Evolutionary conservation across 2,888 invertebrate species (phyloP), one percentile per base, ranked within the genome.

Genomic region (Erebia epiphron): DNA sequence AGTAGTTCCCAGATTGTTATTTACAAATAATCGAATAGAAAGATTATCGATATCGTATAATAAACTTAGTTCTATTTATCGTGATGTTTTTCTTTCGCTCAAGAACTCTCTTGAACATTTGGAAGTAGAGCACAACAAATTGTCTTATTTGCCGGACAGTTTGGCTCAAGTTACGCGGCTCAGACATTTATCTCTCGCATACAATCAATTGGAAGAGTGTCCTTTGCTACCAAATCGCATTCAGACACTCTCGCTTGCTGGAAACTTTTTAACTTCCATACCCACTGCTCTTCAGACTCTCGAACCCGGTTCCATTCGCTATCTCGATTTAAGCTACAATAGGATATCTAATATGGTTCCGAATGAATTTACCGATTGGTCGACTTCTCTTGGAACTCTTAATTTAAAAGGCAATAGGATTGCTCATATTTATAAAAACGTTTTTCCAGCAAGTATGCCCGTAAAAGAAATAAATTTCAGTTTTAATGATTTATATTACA

Each of bases 391-490:
- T 68, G 96, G 96, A 83, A 98, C 97, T 77, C 94, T 98, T 74
- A 94, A 98, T 78, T 92, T 98, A 79, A 95, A 97, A 75, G 98
- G 98, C 89, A 98, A 98, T 86, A 95, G 96, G 85, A 95, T 98
- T 77, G 96, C 96, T 50, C 95, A 95, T 85, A 92, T 96, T 78
- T 95, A 95, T 82, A 94, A 95, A 76, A 95, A 95, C 80, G 95
- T 96, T 76, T 97, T 98, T 86, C 94, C 95, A 72, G 95, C 96
- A 56, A 94, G 97, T 67, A 95, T 95, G 75, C 95, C 96, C 77
- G 94, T 99, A 77, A 96, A 96, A 81, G 98, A 98, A 89, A 95
- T 99, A 76, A 97, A 97, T 89, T 92, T 99, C 76, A 98, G 98
- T 84, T 98, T 98, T 89, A 99, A 99, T 88, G 96, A 97, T 82